Percentiles rank a stretch among this genome's conserved stretches.
phyloP scores from a whole-genome alignment of 2,888 invertebrate genomes.

The Leptura quadrifasciata region DNA sequence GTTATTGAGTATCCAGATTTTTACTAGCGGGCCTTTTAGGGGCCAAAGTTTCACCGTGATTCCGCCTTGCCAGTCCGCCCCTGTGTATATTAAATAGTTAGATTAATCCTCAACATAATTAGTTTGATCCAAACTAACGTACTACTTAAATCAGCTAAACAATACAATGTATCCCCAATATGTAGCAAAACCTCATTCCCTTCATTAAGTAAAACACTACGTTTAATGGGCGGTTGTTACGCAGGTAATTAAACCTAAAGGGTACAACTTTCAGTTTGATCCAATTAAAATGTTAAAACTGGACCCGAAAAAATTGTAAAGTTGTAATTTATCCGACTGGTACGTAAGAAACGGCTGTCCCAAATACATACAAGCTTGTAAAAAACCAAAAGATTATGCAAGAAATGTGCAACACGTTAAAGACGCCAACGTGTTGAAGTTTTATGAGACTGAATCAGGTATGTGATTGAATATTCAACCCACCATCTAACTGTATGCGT shows the following conservation, averaged over 20 bases:
- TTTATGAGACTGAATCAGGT: constrained; percentile 43
- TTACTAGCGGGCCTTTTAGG: no score
- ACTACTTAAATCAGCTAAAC: no score
- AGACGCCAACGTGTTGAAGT: constrained; percentile 53
- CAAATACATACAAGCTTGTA: constrained; percentile 43
- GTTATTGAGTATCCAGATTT: no score
- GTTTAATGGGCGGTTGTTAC: not conserved
- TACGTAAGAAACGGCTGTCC: constrained; percentile 31
- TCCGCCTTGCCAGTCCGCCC: no score
- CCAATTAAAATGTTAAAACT: constrained; percentile 20
- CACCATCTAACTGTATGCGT: constrained; percentile 47
- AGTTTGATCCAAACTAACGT: no score
- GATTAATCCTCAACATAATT: no score
- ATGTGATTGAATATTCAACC: constrained; percentile 46
- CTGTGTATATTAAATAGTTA: no score
- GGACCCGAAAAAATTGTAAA: not conserved
- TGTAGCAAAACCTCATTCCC: no score
- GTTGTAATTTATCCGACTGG: constrained; percentile 6
- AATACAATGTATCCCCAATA: no score
- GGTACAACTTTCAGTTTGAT: constrained; percentile 25
- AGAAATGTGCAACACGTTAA: constrained; percentile 51
- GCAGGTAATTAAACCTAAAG: not conserved
- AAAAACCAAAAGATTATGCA: constrained; percentile 42
- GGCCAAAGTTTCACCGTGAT: no score
- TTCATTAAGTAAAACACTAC: not conserved